A percentile compares a stretch with the other conserved stretches of the same genome.
phyloP scores from a whole-genome alignment of 1,140 invertebrate species.

The Zaprionus ghesquierei region DNA sequence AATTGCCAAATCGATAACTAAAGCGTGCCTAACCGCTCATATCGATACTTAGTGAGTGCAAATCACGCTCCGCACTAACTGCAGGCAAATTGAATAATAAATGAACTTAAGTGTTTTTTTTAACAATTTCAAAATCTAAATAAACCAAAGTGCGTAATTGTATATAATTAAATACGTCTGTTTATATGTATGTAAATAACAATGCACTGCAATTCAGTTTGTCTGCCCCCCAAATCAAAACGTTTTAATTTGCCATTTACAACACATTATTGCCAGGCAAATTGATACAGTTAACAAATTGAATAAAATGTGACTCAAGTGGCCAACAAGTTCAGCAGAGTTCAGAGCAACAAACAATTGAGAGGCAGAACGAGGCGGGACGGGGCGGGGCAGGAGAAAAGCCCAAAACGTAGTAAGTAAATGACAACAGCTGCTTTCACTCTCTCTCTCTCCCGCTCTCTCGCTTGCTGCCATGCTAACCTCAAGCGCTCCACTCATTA shows the following conservation, averaged over 20 bases:
- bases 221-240: slow-evolving; percentile 7
- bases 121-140: too few species aligned
- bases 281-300: slow-evolving; percentile 65
- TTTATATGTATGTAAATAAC: neutral
- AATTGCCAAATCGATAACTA: neutral
- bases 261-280: slow-evolving; percentile 20
- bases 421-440: slow-evolving; percentile 70
- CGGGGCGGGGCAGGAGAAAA: neutral
- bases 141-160: too few species aligned
- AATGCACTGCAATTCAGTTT: neutral
- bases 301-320: slow-evolving; percentile 67
- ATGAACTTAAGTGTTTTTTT: too few species aligned
- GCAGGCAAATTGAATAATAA: too few species aligned
- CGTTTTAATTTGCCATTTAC: slow-evolving; percentile 1
- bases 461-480: slow-evolving; percentile 14
- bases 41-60: neutral
- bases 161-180: neutral
- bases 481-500: slow-evolving; percentile 64
- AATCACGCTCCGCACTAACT: neutral
- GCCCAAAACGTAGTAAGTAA: slow-evolving; percentile 38
- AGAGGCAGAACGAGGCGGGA: neutral
- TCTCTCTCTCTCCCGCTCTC: slow-evolving; percentile 17
- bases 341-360: slow-evolving; percentile 57
- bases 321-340: slow-evolving; percentile 46
- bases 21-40: neutral